Conservation (phyloP, 2,113 vertebrate genomes). For the pig (Sus scrofa) region T2T-Sscrofa CM000812.6:279415001-279415500, state of each 20-base stretch:
- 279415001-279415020: background rate
- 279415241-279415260: background rate
- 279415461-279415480: background rate
- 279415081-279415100: background rate
- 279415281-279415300: background rate
- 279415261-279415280: background rate
- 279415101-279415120: background rate
- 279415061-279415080: background rate
- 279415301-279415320: conserved; percentile 33
- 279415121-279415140: background rate
- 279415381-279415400: background rate
- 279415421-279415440: background rate
- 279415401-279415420: background rate
- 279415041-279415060: background rate
- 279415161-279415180: background rate
- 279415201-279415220: background rate
- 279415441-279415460: background rate
- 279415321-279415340: conserved; percentile 4
- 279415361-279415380: background rate
- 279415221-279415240: background rate
- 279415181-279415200: background rate
- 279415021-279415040: rapidly evolving
- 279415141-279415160: background rate
- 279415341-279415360: background rate
- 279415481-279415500: background rate